Percentiles rank a stretch among this genome's conserved stretches.
Evolutionary conservation across 2,113 vertebrate genomes (phyloP).

Genomic region (Cacatua alba): DNA sequence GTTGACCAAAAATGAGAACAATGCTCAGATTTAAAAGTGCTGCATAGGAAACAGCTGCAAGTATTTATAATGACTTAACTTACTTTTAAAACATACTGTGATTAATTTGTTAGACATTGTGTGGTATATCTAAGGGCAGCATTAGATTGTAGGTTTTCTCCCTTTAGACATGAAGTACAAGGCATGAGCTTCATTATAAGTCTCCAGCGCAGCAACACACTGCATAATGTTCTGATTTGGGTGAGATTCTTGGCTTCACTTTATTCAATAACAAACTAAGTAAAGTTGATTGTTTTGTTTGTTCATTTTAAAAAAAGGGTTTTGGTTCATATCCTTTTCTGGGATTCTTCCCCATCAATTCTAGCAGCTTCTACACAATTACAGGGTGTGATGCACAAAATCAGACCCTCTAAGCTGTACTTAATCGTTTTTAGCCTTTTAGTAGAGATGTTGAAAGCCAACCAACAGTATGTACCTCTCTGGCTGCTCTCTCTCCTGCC

Average conservation of each 20-base stretch:
- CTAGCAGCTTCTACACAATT: background rate
- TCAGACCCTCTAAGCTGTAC: background rate
- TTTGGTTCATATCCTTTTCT: background rate
- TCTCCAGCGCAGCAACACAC: background rate
- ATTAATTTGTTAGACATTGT: background rate
- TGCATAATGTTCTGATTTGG: background rate
- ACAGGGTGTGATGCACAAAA: background rate
- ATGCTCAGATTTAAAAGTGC: background rate
- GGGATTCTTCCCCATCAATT: background rate
- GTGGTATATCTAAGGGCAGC: background rate
- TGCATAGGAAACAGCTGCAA: background rate
- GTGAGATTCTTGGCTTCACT: background rate
- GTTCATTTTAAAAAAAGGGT: background rate
- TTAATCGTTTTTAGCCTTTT: background rate
- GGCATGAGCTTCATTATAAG: background rate
- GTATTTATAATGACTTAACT: background rate
- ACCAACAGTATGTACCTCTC: slow-evolving; percentile 73
- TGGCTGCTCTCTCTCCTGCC: slow-evolving; percentile 83
- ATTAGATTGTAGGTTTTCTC: background rate
- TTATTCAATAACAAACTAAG: background rate
- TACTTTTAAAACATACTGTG: background rate
- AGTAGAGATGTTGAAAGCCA: background rate
- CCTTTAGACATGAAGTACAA: background rate
- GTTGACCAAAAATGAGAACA: background rate
- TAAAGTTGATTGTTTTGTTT: background rate